Base-by-base conservation (phyloP, 2,888 invertebrate genomes). In the Drosophila paranaensis region DNA sequence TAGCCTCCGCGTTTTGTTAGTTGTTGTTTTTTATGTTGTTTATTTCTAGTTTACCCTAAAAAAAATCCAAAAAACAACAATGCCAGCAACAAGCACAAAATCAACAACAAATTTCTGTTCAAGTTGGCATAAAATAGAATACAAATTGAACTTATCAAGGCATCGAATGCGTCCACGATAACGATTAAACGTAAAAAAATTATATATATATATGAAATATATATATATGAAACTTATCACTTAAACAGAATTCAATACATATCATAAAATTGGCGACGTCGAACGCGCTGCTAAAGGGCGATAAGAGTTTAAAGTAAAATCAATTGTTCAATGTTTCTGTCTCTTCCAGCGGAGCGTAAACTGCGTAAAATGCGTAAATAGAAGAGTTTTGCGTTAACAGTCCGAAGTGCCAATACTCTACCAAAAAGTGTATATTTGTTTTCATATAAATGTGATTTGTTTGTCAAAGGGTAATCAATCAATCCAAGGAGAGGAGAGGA, bases 91-190 rank as follows among this genome's bases (percentile, higher is more conserved):
- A 58, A 54, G 56, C 46, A 27, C 40, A 54, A 63, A 79, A 74
- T 61, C 72, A 75, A 74, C 66, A 74, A 74, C 57, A 72, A 75
- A 72, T 78, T 74, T 54, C 27, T 74, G 75, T 71, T 75, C 62
- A 67, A 88, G 73, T 79, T 76, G 89, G 68, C 84, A 74, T 75
- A 76, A 86, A 86, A 88, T 86, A 71, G 81, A 83, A 78, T 78
- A 84, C 87, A 87, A 84, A 88, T 87, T 87, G 79, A 76, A 83
- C 89, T 89, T 84, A 84, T 84, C 84, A 81, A 75, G 67, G 78
- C 72, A 86, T 88, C 84, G 76, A 88, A 73, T 66, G 72, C 40
- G 51, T 42, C 48, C 46, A 66, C 73, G 83, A 84, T 84, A 84
- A 89, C 89, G 87, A 78, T 81, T 74, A 78, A 65, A 82, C 68